Evolutionary conservation across 1,140 invertebrate genomes (phyloP), one percentile per base, ranked within the genome.

Genomic region (Choristoneura fumiferana): DNA sequence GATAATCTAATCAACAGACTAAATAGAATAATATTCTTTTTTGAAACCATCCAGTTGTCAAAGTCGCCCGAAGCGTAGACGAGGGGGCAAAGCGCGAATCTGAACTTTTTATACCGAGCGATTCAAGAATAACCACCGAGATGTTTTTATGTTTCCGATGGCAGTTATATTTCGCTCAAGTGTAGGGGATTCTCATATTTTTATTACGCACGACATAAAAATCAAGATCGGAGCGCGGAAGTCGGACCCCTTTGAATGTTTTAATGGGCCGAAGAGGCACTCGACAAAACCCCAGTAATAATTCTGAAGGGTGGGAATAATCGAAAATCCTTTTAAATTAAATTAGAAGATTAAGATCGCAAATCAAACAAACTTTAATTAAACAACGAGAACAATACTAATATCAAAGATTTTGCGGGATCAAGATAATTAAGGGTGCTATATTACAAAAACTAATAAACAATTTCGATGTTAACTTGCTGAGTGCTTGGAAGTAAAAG

Each of bases 71-170:
- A 9, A 45, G 40, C 40, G 39, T 1, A 8, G 18, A 49, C 18
- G 43, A 49, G 43, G 43, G 18, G 10, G n/a, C n/a, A 33, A 40
- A 40, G 17, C 14, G 14, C 14, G 4, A n/a, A 40, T 15, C 38
- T 14, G 38, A 40, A 40, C 40, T 29, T 18, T 29, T 57, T 34
- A 22, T 55, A 18, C 18, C 34, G 54, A 56, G 39, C 43, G 53
- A 40, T 64, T 45, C 53, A 29, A 58, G 38, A 60, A 68, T 65
- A 22, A 61, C 35, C 33, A 57, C 65, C 69, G 52, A 33, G 57
- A 62, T 65, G 54, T 76, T 78, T 83, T 83, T 83, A 83, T 80
- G 68, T 76, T 76, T 78, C 78, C 76, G 69, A 62, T 66, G 64
- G 64, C 68, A 71, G 70, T 73, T 64, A 64, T 80, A 73, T 75